Evolutionary conservation across 2,888 invertebrate genomes (phyloP).

Genomic region (Itoplectis maculator): DNA sequence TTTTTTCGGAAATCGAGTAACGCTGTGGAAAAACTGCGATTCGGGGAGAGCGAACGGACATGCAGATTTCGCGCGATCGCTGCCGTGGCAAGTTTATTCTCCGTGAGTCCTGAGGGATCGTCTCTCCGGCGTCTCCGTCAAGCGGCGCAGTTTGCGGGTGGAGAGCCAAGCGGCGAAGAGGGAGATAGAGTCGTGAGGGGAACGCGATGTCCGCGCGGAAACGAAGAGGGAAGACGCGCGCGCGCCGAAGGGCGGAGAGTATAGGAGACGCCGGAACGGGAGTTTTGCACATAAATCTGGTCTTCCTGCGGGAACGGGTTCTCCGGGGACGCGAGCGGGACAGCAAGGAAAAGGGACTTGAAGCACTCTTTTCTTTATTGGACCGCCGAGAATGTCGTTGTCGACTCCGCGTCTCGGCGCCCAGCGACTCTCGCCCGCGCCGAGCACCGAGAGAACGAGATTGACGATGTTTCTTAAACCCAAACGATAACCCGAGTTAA

Average conservation of each 20-base stretch:
- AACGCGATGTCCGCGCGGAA: constrained; percentile 26
- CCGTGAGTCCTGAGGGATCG: constrained; percentile 81
- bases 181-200: constrained; percentile 47
- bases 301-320: constrained; percentile 79
- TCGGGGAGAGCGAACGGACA: constrained; percentile 69
- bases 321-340: constrained; percentile 80
- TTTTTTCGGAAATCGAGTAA: not conserved
- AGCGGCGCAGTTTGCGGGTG: constrained; percentile 68
- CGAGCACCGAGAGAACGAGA: constrained; percentile 70
- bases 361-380: constrained; percentile 83
- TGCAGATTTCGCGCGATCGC: constrained; percentile 80
- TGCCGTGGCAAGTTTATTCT: constrained; percentile 81
- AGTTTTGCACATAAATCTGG: constrained; percentile 85
- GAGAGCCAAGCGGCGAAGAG: no score
- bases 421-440: no score
- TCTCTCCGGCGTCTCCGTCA: constrained; percentile 79
- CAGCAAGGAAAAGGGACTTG: constrained; percentile 81
- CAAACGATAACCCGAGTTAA: no score
- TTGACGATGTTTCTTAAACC: constrained; percentile 58
- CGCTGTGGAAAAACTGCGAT: not conserved
- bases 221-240: constrained; percentile 35
- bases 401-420: constrained; percentile 76
- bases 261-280: constrained; percentile 76
- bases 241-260: constrained; percentile 50
- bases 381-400: constrained; percentile 80